phyloP scores from a whole-genome alignment of 2,888 invertebrate genomes.

The Therioaphis trifolii region DNA sequence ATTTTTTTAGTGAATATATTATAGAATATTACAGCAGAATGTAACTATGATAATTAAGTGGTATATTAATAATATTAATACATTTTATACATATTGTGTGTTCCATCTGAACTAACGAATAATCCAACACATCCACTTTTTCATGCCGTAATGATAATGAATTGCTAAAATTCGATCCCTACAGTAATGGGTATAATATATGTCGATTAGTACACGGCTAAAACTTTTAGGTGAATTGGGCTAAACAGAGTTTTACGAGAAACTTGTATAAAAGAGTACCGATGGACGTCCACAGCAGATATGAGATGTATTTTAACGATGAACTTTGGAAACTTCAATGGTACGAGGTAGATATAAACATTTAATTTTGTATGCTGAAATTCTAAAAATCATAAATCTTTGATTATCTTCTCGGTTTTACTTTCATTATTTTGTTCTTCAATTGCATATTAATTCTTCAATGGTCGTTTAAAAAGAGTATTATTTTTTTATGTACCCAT shows the following conservation, averaged over 20 bases:
- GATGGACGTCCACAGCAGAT: slow-evolving; percentile 64
- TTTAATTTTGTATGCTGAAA: slow-evolving; percentile 41
- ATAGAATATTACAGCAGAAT: too few species aligned
- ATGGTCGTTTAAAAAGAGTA: background rate
- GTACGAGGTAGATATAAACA: slow-evolving; percentile 79
- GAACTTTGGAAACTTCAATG: slow-evolving; percentile 89
- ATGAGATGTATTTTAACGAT: slow-evolving; percentile 77
- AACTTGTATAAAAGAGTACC: slow-evolving; percentile 50
- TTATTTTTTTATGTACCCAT: slow-evolving; percentile 40
- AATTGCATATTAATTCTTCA: slow-evolving; percentile 5
- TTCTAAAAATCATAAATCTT: slow-evolving; percentile 36
- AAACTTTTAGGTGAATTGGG: slow-evolving; percentile 62
- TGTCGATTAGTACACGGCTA: slow-evolving; percentile 36
- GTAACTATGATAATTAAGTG: too few species aligned
- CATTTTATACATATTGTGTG: too few species aligned
- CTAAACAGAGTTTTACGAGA: slow-evolving; percentile 59
- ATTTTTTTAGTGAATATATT: too few species aligned
- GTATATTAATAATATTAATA: too few species aligned
- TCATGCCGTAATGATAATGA: slow-evolving; percentile 37
- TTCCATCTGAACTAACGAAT: background rate
- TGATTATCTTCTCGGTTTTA: background rate
- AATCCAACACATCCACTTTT: background rate
- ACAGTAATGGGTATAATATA: background rate
- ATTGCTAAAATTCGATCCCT: slow-evolving; percentile 18
- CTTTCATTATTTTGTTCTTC: background rate